phyloP scores from a whole-genome alignment of 2,113 vertebrate genomes.

The Triplophysa rosa region DNA sequence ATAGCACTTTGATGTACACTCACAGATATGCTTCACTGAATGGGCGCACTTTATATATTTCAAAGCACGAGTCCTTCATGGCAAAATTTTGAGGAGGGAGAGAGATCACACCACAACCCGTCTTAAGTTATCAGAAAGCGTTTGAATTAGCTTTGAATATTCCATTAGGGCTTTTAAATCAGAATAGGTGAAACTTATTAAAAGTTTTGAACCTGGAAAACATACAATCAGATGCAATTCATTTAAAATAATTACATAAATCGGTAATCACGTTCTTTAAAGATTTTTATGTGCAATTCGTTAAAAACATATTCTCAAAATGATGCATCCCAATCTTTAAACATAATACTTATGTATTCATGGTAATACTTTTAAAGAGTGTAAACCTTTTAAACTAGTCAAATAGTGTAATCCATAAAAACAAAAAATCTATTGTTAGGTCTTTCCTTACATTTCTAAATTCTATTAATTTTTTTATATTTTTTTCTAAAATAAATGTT shows the following conservation, averaged over 20 bases:
- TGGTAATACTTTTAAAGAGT: background rate
- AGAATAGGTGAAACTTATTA: constrained; percentile 26
- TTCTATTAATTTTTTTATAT: too few relatives aligned
- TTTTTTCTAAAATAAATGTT: too few relatives aligned
- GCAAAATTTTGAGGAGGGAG: constrained; percentile 59
- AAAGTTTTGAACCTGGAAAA: background rate
- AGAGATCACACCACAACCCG: constrained; percentile 47
- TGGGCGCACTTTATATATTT: constrained; percentile 58
- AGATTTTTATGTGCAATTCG: background rate
- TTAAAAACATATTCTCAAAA: background rate
- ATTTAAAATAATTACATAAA: background rate
- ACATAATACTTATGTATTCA: background rate
- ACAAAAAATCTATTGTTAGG: too few relatives aligned
- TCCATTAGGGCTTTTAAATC: constrained; percentile 51
- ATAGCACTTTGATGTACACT: constrained; percentile 57
- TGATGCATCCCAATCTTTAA: background rate
- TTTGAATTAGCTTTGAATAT: constrained; percentile 53
- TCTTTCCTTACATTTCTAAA: too few relatives aligned
- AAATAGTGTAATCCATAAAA: too few relatives aligned
- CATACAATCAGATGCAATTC: background rate
- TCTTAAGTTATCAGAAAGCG: constrained; percentile 41
- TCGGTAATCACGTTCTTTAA: background rate
- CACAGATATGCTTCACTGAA: constrained; percentile 54
- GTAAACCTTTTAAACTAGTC: background rate
- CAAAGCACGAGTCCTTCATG: constrained; percentile 58